A percentile compares a stretch with the other conserved stretches of the same genome.
Evolutionary conservation across 2,113 vertebrate species (phyloP).

Genomic region (Phasianus colchicus): DNA sequence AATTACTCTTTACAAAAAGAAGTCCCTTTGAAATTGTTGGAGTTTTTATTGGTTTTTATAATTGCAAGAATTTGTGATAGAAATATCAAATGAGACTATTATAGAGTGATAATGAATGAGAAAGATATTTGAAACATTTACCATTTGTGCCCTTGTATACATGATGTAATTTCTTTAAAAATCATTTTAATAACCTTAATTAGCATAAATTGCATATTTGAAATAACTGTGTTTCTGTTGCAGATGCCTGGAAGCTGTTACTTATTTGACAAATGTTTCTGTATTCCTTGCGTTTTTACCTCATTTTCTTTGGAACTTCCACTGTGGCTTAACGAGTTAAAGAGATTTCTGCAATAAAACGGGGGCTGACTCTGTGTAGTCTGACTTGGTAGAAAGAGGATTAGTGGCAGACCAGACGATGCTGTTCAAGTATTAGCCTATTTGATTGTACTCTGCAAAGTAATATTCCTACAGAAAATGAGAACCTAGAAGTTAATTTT

Average conservation of each 20-base stretch:
- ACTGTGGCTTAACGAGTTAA: slow-evolving; percentile 40
- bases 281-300: not conserved
- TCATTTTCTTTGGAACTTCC: not conserved
- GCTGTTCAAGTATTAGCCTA: slow-evolving; percentile 41
- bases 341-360: slow-evolving; percentile 52
- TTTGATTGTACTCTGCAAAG: slow-evolving; percentile 23
- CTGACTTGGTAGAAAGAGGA: slow-evolving; percentile 38
- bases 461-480: not conserved
- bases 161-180: not conserved
- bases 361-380: not conserved
- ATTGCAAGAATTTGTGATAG: not conserved
- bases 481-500: not conserved
- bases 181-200: not conserved
- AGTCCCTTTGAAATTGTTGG: not conserved
- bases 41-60: not conserved
- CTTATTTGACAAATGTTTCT: not conserved
- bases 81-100: not conserved
- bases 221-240: not conserved
- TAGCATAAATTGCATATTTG: not conserved
- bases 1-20: not conserved
- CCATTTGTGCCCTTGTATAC: not conserved
- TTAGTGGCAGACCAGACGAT: slow-evolving; percentile 43
- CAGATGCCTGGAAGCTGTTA: not conserved
- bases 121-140: not conserved
- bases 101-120: not conserved